Conservation (phyloP, 2,797 vertebrate genomes). For the Uromys caudimaculatus region DNA sequence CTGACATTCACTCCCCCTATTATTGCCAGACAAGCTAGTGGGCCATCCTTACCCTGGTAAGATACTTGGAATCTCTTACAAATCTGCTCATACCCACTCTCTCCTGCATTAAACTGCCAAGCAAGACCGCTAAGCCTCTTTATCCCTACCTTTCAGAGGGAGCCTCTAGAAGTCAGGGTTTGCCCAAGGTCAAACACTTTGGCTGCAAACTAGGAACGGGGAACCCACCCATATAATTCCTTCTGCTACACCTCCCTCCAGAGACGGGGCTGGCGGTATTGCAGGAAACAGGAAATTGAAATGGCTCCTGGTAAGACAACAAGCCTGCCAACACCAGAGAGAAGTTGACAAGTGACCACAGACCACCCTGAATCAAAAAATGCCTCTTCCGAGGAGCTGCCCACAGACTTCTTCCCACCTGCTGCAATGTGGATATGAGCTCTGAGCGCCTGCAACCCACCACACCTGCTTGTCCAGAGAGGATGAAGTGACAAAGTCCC, state of each 20-base stretch:
- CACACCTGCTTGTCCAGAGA: background rate
- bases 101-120: accelerated
- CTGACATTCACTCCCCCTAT: background rate
- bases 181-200: slow-evolving; percentile 43
- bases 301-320: slow-evolving; percentile 66
- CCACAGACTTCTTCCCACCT: slow-evolving; percentile 53
- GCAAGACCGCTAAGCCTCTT: background rate
- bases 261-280: slow-evolving; percentile 55
- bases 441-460: background rate
- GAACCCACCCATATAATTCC: slow-evolving; percentile 53
- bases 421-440: background rate
- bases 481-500: background rate
- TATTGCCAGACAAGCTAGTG: accelerated
- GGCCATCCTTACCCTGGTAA: background rate
- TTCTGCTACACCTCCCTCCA: slow-evolving; percentile 60
- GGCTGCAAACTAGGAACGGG: slow-evolving; percentile 27
- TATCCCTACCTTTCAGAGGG: background rate
- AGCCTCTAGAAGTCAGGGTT: slow-evolving; percentile 5
- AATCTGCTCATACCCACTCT: background rate
- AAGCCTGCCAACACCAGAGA: slow-evolving; percentile 61
- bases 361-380: background rate
- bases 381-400: background rate
- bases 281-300: slow-evolving; percentile 74
- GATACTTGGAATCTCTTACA: background rate
- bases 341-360: slow-evolving; percentile 63